phyloP scores from a whole-genome alignment of 1,140 invertebrate species.

The Vollenhovia emeryi region DNA sequence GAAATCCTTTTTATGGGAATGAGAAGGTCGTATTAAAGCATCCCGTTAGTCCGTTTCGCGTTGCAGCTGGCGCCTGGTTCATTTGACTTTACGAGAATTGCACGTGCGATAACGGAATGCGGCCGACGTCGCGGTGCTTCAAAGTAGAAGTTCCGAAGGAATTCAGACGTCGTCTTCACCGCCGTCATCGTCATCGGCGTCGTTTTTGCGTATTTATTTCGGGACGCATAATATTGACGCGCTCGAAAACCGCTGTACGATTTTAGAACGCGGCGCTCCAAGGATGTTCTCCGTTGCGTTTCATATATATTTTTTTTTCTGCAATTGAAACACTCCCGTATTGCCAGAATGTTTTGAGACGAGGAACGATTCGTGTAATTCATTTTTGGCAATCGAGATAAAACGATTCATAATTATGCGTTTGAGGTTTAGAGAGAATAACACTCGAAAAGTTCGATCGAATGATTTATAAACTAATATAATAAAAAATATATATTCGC shows the following conservation, averaged over 20 bases:
- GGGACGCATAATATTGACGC: slow-evolving; percentile 34
- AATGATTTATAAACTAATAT: neutral
- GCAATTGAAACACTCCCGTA: neutral
- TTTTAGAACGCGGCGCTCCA: neutral
- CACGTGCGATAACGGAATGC: slow-evolving; percentile 9
- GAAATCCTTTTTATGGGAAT: neutral
- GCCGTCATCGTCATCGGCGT: neutral
- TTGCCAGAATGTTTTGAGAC: neutral
- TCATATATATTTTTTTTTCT: slow-evolving; percentile 18
- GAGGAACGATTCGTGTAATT: neutral
- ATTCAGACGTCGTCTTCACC: neutral
- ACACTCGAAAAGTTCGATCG: neutral
- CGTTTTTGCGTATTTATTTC: slow-evolving; percentile 31
- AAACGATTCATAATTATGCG: neutral
- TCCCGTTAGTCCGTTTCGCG: neutral
- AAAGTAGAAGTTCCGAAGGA: slow-evolving; percentile 12
- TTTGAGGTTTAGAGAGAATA: neutral
- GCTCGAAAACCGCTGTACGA: slow-evolving; percentile 1
- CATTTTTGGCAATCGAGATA: neutral
- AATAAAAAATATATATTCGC: neutral
- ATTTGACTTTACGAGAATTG: slow-evolving; percentile 35
- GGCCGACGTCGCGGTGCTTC: neutral
- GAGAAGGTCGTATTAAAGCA: neutral
- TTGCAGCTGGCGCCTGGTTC: neutral
- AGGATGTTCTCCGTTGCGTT: neutral